These are phyloP conservation scores for Drosophila arawakana DNA, from an alignment of 1,140 invertebrate genomes.

Conservation along the genomic window DNA sequence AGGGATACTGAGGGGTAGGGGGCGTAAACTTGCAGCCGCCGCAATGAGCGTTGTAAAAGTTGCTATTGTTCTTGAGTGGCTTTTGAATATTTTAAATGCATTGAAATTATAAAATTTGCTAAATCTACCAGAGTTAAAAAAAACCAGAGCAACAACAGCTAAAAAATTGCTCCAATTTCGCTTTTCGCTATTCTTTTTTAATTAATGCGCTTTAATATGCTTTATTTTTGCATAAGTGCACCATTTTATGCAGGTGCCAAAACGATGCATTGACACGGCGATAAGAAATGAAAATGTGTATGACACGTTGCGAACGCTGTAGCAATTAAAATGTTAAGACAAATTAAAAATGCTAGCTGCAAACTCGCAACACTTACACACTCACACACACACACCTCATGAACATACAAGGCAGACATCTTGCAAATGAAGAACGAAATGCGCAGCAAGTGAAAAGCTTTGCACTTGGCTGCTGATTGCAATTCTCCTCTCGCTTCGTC, in stretches of 20 bases:
- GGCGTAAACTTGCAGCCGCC: constrained; percentile 4
- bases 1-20: neutral
- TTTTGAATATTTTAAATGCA: constrained; percentile 74
- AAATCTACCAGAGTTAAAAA: constrained; percentile 45
- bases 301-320: constrained; percentile 27
- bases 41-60: constrained; percentile 28
- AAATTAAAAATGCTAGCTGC: constrained; percentile 68
- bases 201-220: constrained; percentile 54
- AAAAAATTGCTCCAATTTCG: constrained; percentile 36
- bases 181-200: constrained; percentile 48
- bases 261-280: constrained; percentile 71
- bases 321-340: constrained; percentile 77
- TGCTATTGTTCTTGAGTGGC: constrained; percentile 39
- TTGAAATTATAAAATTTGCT: constrained; percentile 61
- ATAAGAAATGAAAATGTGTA: constrained; percentile 68
- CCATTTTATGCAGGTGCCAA: constrained; percentile 53
- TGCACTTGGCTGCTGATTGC: constrained; percentile 79
- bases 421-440: constrained; percentile 51
- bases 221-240: constrained; percentile 28
- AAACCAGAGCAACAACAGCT: constrained; percentile 22
- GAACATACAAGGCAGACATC: constrained; percentile 22
- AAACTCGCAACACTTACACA: neutral
- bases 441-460: constrained; percentile 61
- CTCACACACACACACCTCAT: neutral
- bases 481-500: constrained; percentile 15